phyloP scores from a whole-genome alignment of 2,113 vertebrate species.

The Typhlomys cinereus region DNA sequence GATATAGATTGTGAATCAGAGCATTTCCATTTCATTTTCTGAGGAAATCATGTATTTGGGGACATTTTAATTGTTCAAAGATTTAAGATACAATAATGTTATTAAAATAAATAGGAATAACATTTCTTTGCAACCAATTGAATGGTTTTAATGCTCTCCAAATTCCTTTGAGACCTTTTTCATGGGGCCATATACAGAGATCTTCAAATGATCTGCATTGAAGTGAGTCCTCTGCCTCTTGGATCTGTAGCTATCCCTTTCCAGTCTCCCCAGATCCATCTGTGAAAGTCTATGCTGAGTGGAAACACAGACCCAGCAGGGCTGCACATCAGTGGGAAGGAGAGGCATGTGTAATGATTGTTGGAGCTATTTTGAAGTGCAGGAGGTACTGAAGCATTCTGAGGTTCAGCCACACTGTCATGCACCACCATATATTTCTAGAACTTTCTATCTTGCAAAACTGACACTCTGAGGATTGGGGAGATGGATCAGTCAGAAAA shows the following conservation, averaged over 20 bases:
- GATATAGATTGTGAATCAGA: not conserved
- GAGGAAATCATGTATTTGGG: not conserved
- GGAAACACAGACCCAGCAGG: too few species aligned
- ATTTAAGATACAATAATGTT: conserved; percentile 5
- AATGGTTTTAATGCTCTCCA: not conserved
- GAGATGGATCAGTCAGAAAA: too few species aligned
- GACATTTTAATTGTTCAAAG: not conserved
- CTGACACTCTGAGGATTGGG: too few species aligned
- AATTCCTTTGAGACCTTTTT: not conserved
- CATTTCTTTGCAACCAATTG: not conserved
- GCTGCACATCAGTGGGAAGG: not conserved
- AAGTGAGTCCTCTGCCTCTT: not conserved
- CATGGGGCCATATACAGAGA: not conserved
- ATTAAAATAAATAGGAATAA: not conserved
- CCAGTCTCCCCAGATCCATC: not conserved
- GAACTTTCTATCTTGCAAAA: not conserved
- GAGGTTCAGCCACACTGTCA: not conserved
- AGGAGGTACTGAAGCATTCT: not conserved
- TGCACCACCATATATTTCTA: not conserved
- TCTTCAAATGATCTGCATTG: not conserved
- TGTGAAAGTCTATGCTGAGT: not conserved
- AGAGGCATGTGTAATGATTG: not conserved
- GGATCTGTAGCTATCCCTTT: not conserved
- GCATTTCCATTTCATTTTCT: not conserved
- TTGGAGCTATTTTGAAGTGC: not conserved